A percentile compares a stretch with the other conserved stretches of the same genome.
phyloP scores from a whole-genome alignment of 2,888 invertebrate genomes.

The Stenolophus ochropezus region DNA sequence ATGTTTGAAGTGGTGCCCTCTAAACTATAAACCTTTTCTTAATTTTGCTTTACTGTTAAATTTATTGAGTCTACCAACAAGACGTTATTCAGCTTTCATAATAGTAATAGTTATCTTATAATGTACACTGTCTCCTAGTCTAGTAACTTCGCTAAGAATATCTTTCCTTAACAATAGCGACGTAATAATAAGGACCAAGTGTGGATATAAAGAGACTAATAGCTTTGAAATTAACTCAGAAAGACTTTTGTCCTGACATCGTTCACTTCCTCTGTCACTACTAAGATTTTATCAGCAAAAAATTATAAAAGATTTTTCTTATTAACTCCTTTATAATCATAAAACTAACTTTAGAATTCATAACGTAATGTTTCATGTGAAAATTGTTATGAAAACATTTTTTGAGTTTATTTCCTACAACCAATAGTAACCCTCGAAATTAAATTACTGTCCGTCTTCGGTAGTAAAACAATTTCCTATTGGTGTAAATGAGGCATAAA shows the following conservation, averaged over 20 bases:
- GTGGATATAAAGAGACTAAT: conserved; percentile 48
- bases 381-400: too few relatives aligned
- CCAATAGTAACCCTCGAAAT: background rate
- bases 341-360: background rate
- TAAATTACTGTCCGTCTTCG: background rate
- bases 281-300: too few relatives aligned
- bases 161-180: conserved; percentile 43
- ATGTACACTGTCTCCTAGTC: too few relatives aligned
- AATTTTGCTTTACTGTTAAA: too few relatives aligned
- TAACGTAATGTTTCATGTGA: too few relatives aligned
- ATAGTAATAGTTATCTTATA: too few relatives aligned
- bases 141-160: conserved; percentile 26
- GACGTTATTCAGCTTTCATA: too few relatives aligned
- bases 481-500: conserved; percentile 1
- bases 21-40: too few relatives aligned
- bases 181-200: conserved; percentile 6
- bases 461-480: conserved; percentile 1
- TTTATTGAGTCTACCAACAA: too few relatives aligned
- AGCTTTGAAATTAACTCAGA: conserved; percentile 46
- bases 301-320: too few relatives aligned
- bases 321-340: background rate
- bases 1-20: too few relatives aligned
- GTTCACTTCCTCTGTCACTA: too few relatives aligned
- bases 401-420: background rate
- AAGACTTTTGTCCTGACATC: conserved; percentile 36